Conservation (phyloP, 2,888 invertebrate species). For the Epinotia ramella region DNA sequence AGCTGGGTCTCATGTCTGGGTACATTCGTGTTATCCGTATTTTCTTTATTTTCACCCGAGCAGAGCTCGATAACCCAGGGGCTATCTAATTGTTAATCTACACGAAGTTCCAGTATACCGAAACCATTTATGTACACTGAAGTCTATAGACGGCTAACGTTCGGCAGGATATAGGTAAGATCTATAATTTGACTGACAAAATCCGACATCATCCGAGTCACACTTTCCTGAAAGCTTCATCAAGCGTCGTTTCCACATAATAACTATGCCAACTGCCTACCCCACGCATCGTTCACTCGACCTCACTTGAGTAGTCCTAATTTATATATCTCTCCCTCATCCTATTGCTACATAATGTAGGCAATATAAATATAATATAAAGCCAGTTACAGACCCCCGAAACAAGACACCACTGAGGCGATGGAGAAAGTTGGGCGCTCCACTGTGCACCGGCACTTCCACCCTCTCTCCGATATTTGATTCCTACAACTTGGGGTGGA, state of each 20-base stretch:
- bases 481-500: not conserved
- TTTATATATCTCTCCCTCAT: slow-evolving; percentile 33
- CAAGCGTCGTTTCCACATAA: not conserved
- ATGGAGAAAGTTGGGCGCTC: slow-evolving; percentile 29
- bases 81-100: too few species aligned
- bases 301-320: slow-evolving; percentile 22
- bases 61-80: too few species aligned
- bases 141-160: too few species aligned
- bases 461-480: slow-evolving; percentile 30
- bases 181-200: too few species aligned
- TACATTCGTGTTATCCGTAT: too few species aligned
- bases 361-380: slow-evolving; percentile 36
- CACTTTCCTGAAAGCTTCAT: not conserved
- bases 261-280: too few species aligned
- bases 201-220: too few species aligned
- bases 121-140: too few species aligned
- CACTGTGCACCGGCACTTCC: slow-evolving; percentile 15
- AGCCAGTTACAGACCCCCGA: slow-evolving; percentile 43
- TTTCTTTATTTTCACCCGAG: too few species aligned
- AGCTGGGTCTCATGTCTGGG: too few species aligned
- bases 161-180: too few species aligned
- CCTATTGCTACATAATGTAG: slow-evolving; percentile 24
- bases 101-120: too few species aligned
- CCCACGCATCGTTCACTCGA: slow-evolving; percentile 5
- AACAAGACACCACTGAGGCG: slow-evolving; percentile 31